Evolutionary conservation across 1,140 invertebrate species (phyloP).

Genomic region (Lordiphosa mommai): DNA sequence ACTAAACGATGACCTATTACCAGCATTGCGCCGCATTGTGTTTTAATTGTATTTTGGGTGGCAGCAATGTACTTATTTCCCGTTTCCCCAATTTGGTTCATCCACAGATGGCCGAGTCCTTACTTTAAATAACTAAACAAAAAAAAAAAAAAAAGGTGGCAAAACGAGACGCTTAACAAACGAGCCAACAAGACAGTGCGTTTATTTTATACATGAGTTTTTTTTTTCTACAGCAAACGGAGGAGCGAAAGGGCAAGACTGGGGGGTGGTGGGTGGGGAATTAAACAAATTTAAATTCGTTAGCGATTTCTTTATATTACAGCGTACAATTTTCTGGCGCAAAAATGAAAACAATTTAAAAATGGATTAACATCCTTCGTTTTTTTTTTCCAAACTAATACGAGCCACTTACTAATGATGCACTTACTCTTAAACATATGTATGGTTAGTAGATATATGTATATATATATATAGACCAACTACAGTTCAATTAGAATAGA

Average conservation of each 20-base stretch:
- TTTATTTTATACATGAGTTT: constrained; percentile 55
- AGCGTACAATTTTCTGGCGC: constrained; percentile 42
- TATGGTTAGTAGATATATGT: constrained; percentile 24
- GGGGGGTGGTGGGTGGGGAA: constrained; percentile 15
- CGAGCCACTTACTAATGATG: constrained; percentile 54
- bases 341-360: constrained; percentile 68
- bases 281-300: constrained; percentile 70
- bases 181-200: constrained; percentile 57
- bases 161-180: constrained; percentile 51
- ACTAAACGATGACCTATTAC: constrained; percentile 44
- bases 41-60: constrained; percentile 28
- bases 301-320: constrained; percentile 70
- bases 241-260: constrained; percentile 20
- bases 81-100: neutral
- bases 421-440: constrained; percentile 34
- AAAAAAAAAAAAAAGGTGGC: constrained; percentile 33
- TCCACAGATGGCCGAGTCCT: neutral
- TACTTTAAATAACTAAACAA: constrained; percentile 5
- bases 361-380: constrained; percentile 23
- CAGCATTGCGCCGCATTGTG: constrained; percentile 42
- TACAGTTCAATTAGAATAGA: constrained; percentile 49
- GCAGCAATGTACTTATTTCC: constrained; percentile 50
- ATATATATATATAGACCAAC: constrained; percentile 44
- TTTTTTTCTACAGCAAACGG: constrained; percentile 39
- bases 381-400: constrained; percentile 47